phyloP scores from a whole-genome alignment of 2,797 vertebrate species.

The Monodelphis domestica region DNA sequence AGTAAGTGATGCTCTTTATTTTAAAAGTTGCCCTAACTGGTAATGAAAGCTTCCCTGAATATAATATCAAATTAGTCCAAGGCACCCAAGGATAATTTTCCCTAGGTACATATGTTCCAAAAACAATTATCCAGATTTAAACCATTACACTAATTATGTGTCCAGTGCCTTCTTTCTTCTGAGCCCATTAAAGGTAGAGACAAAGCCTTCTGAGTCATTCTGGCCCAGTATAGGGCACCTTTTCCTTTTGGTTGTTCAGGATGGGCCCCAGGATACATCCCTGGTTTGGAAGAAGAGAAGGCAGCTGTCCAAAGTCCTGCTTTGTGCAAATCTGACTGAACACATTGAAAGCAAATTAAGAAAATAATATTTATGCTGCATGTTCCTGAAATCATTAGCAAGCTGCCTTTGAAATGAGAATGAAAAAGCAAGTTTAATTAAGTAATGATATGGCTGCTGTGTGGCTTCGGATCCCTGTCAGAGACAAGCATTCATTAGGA shows the following conservation, averaged over 20 bases:
- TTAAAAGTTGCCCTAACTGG: constrained; percentile 41
- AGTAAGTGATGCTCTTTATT: constrained; percentile 27
- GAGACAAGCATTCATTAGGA: constrained; percentile 69
- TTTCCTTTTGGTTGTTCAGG: background rate
- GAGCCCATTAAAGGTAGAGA: background rate
- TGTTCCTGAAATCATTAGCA: constrained; percentile 80
- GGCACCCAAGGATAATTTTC: constrained; percentile 34
- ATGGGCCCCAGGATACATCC: constrained; percentile 1
- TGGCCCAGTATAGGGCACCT: background rate
- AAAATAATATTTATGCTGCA: constrained; percentile 74
- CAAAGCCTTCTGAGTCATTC: background rate
- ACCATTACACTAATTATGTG: background rate
- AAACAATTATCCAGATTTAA: constrained; percentile 32
- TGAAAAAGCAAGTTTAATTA: constrained; percentile 77
- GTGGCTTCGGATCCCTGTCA: constrained; percentile 57
- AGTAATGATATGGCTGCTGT: constrained; percentile 71
- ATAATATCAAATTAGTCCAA: constrained; percentile 13
- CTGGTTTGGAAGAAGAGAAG: constrained; percentile 43
- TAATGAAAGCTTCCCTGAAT: constrained; percentile 43
- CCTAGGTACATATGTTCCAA: constrained; percentile 45
- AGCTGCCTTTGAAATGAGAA: constrained; percentile 71
- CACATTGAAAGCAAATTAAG: constrained; percentile 66
- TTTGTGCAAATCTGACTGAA: constrained; percentile 69
- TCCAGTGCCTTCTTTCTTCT: background rate
- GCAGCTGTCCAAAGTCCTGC: constrained; percentile 58